Percentiles rank a stretch among this genome's conserved stretches.
Conservation (phyloP, 1,140 invertebrate species). For the Calycopis cecrops region DNA sequence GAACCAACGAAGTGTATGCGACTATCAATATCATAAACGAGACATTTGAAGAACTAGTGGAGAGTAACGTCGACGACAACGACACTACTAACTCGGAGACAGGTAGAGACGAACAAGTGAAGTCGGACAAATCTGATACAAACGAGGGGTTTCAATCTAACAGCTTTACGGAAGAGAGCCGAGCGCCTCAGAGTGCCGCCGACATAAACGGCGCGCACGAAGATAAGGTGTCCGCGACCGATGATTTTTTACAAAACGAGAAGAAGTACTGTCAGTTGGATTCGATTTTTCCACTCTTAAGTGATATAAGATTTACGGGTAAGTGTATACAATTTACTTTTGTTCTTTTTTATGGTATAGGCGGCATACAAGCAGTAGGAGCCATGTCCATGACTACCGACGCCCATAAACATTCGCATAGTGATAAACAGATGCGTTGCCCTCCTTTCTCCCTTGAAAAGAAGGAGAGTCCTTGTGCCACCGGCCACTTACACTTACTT, state of each 20-base stretch:
- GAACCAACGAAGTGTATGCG: constrained; percentile 50
- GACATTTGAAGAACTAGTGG: constrained; percentile 59
- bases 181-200: constrained; percentile 14
- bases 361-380: no score
- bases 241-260: constrained; percentile 64
- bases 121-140: constrained; percentile 26
- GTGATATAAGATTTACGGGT: constrained; percentile 72
- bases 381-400: no score
- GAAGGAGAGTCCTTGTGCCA: no score
- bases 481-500: no score
- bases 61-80: constrained; percentile 62
- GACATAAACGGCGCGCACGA: constrained; percentile 35
- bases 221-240: constrained; percentile 43
- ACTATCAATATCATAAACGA: constrained; percentile 60
- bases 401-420: no score
- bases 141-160: constrained; percentile 11
- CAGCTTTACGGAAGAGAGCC: constrained; percentile 12
- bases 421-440: no score
- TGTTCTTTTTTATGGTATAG: no score
- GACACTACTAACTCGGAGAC: constrained; percentile 30
- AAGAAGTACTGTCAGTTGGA: constrained; percentile 60
- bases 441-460: no score
- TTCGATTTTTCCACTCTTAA: constrained; percentile 53
- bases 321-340: constrained; percentile 25
- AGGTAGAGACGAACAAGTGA: constrained; percentile 28